These are phyloP conservation scores for Brachionus angularis DNA, from an alignment of 1,140 invertebrate species.

Conservation along the genomic window DNA sequence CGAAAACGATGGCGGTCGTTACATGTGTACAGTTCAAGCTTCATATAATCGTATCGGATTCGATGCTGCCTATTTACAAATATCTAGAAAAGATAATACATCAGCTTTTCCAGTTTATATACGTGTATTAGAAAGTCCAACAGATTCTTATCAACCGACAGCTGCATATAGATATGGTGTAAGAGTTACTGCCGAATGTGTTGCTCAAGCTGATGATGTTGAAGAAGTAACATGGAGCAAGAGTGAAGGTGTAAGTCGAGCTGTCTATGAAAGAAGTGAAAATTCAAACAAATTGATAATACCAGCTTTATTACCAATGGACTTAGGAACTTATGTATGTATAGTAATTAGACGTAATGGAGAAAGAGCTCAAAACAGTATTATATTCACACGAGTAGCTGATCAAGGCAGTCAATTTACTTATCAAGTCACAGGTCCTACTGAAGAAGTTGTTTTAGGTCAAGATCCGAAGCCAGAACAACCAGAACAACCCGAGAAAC, in stretches of 20 bases:
- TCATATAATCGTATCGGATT: constrained; percentile 7
- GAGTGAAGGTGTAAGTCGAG: constrained; percentile 32
- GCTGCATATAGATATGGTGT: constrained; percentile 15
- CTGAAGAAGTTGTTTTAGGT: not conserved
- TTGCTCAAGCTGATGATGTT: constrained; percentile 20
- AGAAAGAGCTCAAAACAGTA: constrained; percentile 23
- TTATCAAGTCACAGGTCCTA: constrained; percentile 33
- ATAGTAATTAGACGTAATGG: constrained; percentile 21
- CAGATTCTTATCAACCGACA: constrained; percentile 18
- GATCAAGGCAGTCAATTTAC: constrained; percentile 41
- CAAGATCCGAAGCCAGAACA: not conserved
- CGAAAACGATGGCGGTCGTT: not conserved
- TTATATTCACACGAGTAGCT: constrained; percentile 8
- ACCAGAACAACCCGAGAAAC: not conserved
- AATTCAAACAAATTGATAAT: constrained; percentile 25
- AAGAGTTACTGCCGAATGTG: constrained; percentile 18
- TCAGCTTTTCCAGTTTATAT: constrained; percentile 33
- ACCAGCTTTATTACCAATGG: constrained; percentile 32
- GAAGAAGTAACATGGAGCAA: constrained; percentile 28
- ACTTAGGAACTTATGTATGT: constrained; percentile 42
- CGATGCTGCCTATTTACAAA: constrained; percentile 36
- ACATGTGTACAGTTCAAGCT: constrained; percentile 25
- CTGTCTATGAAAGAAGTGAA: not conserved
- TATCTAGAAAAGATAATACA: not conserved
- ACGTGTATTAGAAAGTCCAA: constrained; percentile 1